A percentile compares a stretch with the other conserved stretches of the same genome.
Evolutionary conservation across 2,113 vertebrate genomes (phyloP).

Genomic region (Ictidomys tridecemlineatus): DNA sequence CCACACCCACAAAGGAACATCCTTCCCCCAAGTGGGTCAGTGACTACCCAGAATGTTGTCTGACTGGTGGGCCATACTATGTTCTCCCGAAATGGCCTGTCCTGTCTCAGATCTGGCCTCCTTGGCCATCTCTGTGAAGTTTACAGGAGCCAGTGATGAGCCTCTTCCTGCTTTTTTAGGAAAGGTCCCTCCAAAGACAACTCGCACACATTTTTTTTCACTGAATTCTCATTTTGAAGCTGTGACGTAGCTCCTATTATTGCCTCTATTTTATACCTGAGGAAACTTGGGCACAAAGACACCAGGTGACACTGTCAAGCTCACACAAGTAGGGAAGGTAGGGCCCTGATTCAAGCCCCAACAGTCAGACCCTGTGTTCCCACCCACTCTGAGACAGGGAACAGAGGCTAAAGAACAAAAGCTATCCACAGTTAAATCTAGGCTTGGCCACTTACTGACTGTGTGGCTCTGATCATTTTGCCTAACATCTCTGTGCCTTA

Average conservation of each 20-base stretch:
- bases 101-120: too few relatives aligned
- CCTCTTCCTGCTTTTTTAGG: too few relatives aligned
- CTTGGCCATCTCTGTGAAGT: too few relatives aligned
- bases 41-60: too few relatives aligned
- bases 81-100: too few relatives aligned
- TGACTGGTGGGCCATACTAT: too few relatives aligned
- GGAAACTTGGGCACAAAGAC: background rate
- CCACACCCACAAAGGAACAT: too few relatives aligned
- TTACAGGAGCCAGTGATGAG: too few relatives aligned
- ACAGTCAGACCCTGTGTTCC: background rate
- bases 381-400: background rate
- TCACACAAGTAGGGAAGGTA: background rate
- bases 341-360: background rate
- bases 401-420: background rate
- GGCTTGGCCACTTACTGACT: background rate
- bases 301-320: background rate
- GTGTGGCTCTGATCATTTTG: background rate
- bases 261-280: background rate
- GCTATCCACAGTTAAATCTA: background rate
- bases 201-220: too few relatives aligned
- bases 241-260: background rate
- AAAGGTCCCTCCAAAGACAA: too few relatives aligned
- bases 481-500: background rate
- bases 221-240: background rate
- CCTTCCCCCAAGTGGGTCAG: too few relatives aligned